Base-by-base conservation (phyloP, 2,888 invertebrate species). In the Leptothorax acervorum region DNA sequence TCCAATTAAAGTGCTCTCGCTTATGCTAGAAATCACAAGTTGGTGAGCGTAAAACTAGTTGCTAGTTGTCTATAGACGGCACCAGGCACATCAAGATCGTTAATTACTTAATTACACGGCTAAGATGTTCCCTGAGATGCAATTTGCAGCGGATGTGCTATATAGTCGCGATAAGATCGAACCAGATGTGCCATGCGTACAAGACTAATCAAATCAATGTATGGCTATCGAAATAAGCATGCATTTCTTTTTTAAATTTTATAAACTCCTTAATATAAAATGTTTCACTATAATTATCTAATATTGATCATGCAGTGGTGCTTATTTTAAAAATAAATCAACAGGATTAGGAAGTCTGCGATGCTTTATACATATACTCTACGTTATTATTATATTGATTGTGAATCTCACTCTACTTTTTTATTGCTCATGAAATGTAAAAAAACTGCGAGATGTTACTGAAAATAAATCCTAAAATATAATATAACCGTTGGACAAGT, bases 61-160 rank as follows among this genome's bases (percentile, higher is more conserved):
- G 79, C 81, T 51, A 71, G 68, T 83, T 81, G 75, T 74, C 84
- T 84, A 83, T 85, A 90, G 87, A 86, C 83, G 70, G 73, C 86
- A 84, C 85, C 86, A 86, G 85, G 81, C 70, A 83, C 87, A 84
- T 85, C 84, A 68, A 81, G 86, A 87, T 85, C 85, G 90, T 88
- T 91, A 90, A 91, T 90, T 90, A 89, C 91, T 90, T 89, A 89
- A 90, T 90, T 90, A 87, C 85, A 76, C 82, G 75, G 73, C 84
- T 85, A 83, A 84, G 85, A 66, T 85, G 84, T 84, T 84, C 82
- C 83, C 53, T 76, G 39, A 53, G 23, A 68, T 55, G 85, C 81
- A 88, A 83, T 86, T 89, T 85, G 84, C 81, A 42, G 51, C 23
- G 82, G 68, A 57, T 84, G 18, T 28, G 84, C 78, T 84, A 57